A percentile compares a stretch with the other conserved stretches of the same genome.
phyloP scores from a whole-genome alignment of 2,797 vertebrate genomes.

The Pyrocephalus nanus region DNA sequence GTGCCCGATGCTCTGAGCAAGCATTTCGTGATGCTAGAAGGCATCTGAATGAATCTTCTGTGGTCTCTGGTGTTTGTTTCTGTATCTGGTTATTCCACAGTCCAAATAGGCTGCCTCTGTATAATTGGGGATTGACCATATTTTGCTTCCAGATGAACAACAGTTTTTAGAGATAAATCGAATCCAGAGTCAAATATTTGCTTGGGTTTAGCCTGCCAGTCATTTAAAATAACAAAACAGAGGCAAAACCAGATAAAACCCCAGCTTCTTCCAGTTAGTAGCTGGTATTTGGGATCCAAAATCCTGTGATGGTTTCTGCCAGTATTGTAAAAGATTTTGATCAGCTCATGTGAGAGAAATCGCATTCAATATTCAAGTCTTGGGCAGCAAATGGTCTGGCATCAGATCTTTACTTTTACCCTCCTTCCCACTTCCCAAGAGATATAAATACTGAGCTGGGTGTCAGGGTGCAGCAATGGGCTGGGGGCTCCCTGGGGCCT shows the following conservation, averaged over 20 bases:
- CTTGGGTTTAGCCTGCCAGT: background rate
- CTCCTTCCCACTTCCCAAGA: background rate
- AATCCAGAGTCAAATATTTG: slow-evolving; percentile 22
- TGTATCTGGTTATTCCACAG: background rate
- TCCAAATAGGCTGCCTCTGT: background rate
- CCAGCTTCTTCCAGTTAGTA: background rate
- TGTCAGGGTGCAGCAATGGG: fast-evolving
- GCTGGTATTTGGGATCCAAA: background rate
- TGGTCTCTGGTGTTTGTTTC: background rate
- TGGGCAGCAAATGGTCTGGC: background rate
- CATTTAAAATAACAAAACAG: background rate
- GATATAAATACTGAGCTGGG: background rate
- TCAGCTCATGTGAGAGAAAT: background rate
- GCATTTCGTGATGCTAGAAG: background rate
- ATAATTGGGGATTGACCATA: background rate
- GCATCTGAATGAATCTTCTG: background rate
- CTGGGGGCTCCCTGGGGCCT: background rate
- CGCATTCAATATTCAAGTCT: background rate
- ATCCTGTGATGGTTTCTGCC: background rate
- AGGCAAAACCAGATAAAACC: background rate
- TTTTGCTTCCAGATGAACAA: background rate
- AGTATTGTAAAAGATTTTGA: background rate
- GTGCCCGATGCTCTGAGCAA: background rate
- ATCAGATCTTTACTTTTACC: background rate
- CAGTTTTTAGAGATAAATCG: background rate